phyloP scores from a whole-genome alignment of 2,797 vertebrate species.

The Hippopotamyrus pictus region DNA sequence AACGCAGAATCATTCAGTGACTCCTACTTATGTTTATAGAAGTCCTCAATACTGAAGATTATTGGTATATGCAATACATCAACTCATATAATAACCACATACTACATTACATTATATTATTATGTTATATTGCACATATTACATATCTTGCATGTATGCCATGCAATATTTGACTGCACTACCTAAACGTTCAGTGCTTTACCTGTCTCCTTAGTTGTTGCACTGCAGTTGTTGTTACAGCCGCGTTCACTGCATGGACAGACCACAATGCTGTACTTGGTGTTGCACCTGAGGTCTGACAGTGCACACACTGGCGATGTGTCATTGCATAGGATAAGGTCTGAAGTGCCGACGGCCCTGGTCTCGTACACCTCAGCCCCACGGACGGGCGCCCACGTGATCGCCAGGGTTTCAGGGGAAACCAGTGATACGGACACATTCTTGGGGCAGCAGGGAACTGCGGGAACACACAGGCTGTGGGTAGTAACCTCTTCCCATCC shows the following conservation, averaged over 20 bases:
- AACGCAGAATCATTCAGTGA: background rate
- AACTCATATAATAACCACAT: background rate
- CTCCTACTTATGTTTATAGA: background rate
- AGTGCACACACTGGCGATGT: constrained; percentile 72
- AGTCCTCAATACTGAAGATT: background rate
- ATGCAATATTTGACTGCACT: background rate
- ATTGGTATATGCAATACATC: background rate
- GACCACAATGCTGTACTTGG: constrained; percentile 67
- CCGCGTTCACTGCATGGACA: constrained; percentile 76
- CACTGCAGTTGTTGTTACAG: constrained; percentile 65
- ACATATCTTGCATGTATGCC: background rate
- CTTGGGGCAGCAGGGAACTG: constrained; percentile 83
- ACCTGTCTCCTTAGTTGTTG: constrained; percentile 70
- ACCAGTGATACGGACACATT: constrained; percentile 54
- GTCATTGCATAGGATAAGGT: constrained; percentile 68
- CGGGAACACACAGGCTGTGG: background rate
- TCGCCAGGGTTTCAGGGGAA: constrained; percentile 70
- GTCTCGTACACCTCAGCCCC: constrained; percentile 80
- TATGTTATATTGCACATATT: background rate
- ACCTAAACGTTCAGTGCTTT: constrained; percentile 16
- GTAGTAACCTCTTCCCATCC: background rate
- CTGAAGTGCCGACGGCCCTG: constrained; percentile 50
- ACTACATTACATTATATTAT: background rate
- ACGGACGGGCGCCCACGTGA: constrained; percentile 68
- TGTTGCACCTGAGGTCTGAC: constrained; percentile 74